Percentiles rank a stretch among this genome's conserved stretches.
phyloP scores from a whole-genome alignment of 2,888 invertebrate genomes.

The Matsumyia berberina region DNA sequence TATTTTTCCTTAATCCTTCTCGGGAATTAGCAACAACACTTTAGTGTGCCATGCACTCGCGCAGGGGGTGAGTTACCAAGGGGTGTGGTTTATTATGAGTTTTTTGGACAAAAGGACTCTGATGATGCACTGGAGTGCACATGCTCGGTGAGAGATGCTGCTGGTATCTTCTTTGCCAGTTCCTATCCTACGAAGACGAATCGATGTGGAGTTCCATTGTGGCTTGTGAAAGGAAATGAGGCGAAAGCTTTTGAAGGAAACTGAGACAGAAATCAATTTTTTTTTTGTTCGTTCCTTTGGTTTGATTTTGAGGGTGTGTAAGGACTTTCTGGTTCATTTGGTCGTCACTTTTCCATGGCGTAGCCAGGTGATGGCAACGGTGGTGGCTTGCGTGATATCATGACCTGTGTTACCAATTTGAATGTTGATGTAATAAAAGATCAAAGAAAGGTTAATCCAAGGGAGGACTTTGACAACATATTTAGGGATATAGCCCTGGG shows the following conservation, averaged over 20 bases:
- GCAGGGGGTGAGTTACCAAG: constrained; percentile 29
- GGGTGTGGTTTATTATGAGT: constrained; percentile 60
- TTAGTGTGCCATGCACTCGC: constrained; percentile 6
- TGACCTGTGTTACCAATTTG: constrained; percentile 68
- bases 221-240: background rate
- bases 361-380: constrained; percentile 18
- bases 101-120: constrained; percentile 6
- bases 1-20: constrained; percentile 23
- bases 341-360: background rate
- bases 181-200: constrained; percentile 21
- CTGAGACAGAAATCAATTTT: constrained; percentile 39
- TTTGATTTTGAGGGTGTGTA: constrained; percentile 19
- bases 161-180: constrained; percentile 1
- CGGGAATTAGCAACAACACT: constrained; percentile 35
- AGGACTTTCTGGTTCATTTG: constrained; percentile 46
- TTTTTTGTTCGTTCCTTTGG: constrained; percentile 16
- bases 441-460: constrained; percentile 56
- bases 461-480: constrained; percentile 8
- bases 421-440: constrained; percentile 60
- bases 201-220: background rate
- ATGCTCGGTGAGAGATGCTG: constrained; percentile 61
- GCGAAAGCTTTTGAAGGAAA: constrained; percentile 23
- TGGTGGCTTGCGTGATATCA: constrained; percentile 52
- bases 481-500: background rate
- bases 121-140: constrained; percentile 40